Base-by-base conservation (phyloP, 2,888 invertebrate species). In the Drosophila sordidula region DNA sequence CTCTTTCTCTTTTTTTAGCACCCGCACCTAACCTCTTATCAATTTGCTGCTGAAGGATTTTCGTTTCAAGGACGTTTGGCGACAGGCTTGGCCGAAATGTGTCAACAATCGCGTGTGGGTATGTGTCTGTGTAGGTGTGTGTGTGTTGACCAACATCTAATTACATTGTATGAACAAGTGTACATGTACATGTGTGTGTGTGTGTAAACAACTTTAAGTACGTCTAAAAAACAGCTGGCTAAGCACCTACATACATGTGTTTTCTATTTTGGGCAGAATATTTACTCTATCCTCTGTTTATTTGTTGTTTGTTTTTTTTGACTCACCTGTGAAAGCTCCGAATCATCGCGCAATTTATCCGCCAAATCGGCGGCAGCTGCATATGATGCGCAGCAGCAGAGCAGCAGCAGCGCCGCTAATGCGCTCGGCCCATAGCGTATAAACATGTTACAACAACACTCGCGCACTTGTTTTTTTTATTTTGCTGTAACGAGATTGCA, bases 301-400 rank as follows among this genome's bases (percentile, higher is more conserved):
- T 26, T 26, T 38, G 12, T 25, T 29, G 22, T 42, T 38, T 18
- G 18, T 32, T 59, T 14, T 29, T 42, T 18, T 45, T 45, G 57
- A 81, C 89, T 92, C 93, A 95, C 95, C 95, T 95, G 94, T 76
- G 95, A 95, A 78, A 95, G 93, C 90, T 95, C 95, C 69, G 94
- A 91, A 92, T 95, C 95, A 91, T 93, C 93, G 81, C 93, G 93
- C 80, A 95, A 93, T 93, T 95, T 95, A 91, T 95, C 95, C 76
- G 94, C 94, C 70, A 90, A 64, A 46, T 88, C 89, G 58, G 88
- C 87, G 54, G 54, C 72, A 65, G 71, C 66, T 73, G 82, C 75
- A 69, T 62, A 41, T 36, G 75, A 58, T 54, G 77, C 56, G 64
- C 62, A 76, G 73, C 65, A 77, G 57, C 54, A 65, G 45, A 79